Conservation (phyloP, 2,888 invertebrate genomes). For the Coremacera marginata region DNA sequence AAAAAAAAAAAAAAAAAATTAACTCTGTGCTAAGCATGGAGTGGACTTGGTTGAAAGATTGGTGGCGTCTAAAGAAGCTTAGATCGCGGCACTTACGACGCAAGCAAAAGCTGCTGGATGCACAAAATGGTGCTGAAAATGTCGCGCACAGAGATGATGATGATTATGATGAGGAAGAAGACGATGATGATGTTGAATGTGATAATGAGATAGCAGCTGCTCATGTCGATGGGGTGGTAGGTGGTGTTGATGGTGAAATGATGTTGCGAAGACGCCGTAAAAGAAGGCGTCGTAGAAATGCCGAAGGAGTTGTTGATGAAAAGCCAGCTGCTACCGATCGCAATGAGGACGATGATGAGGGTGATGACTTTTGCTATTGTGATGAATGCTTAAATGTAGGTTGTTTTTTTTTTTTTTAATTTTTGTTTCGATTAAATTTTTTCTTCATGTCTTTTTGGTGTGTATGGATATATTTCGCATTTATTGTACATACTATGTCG, state of each 20-base stretch:
- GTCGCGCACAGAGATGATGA: conserved; percentile 43
- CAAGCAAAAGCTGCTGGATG: conserved; percentile 15
- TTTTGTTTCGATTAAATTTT: background rate
- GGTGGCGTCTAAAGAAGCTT: conserved; percentile 80
- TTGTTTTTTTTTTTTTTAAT: conserved; percentile 43
- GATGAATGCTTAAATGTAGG: conserved; percentile 76
- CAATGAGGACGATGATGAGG: conserved; percentile 60
- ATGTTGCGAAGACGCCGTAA: background rate
- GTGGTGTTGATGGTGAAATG: background rate
- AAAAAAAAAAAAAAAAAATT: too few relatives aligned
- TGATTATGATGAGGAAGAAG: conserved; percentile 46
- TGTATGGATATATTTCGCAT: conserved; percentile 33
- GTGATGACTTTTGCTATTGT: conserved; percentile 81
- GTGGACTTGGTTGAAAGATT: conserved; percentile 85
- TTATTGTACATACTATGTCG: too few relatives aligned
- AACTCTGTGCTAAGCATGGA: conserved; percentile 71
- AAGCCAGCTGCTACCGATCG: conserved; percentile 42
- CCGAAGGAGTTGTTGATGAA: conserved; percentile 40
- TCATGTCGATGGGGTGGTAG: background rate
- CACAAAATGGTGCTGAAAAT: conserved; percentile 12
- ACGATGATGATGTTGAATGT: conserved; percentile 43
- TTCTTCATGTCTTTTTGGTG: background rate
- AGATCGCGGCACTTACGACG: conserved; percentile 33
- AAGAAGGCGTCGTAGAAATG: conserved; percentile 2
- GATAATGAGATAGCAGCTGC: background rate